These are phyloP conservation scores for Amia ocellicauda DNA, from an alignment of 2,113 vertebrate genomes.

Conservation along the genomic window DNA sequence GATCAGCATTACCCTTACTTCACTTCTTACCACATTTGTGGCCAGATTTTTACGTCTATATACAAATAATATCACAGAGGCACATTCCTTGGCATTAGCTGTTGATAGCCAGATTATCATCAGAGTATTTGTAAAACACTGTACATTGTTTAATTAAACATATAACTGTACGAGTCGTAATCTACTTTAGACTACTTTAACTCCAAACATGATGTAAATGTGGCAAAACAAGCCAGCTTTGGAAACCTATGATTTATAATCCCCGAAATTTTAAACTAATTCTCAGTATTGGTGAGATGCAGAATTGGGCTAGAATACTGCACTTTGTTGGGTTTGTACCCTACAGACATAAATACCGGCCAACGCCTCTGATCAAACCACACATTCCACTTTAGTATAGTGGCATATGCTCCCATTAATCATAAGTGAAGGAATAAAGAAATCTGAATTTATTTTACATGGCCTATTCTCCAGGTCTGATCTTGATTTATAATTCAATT, in stretches of 20 bases:
- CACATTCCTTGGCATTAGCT: not conserved
- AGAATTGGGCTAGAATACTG: not conserved
- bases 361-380: slow-evolving; percentile 29
- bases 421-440: slow-evolving; percentile 32
- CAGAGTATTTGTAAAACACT: too few relatives aligned
- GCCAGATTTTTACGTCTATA: too few relatives aligned
- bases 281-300: too few relatives aligned
- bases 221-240: too few relatives aligned
- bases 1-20: not conserved
- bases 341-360: slow-evolving; percentile 23
- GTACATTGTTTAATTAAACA: not conserved
- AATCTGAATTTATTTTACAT: slow-evolving; percentile 36
- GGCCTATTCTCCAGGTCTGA: slow-evolving; percentile 35
- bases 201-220: too few relatives aligned
- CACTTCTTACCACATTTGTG: not conserved
- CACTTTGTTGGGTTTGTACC: slow-evolving; percentile 7
- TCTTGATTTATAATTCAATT: slow-evolving; percentile 52
- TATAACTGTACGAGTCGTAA: too few relatives aligned
- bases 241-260: too few relatives aligned
- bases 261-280: too few relatives aligned
- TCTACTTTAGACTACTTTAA: too few relatives aligned
- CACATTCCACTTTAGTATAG: slow-evolving; percentile 24
- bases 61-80: not conserved
- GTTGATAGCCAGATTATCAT: not conserved
- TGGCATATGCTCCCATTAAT: slow-evolving; percentile 35